phyloP scores from a whole-genome alignment of 2,113 vertebrate species.

The Oreocharis arfaki region DNA sequence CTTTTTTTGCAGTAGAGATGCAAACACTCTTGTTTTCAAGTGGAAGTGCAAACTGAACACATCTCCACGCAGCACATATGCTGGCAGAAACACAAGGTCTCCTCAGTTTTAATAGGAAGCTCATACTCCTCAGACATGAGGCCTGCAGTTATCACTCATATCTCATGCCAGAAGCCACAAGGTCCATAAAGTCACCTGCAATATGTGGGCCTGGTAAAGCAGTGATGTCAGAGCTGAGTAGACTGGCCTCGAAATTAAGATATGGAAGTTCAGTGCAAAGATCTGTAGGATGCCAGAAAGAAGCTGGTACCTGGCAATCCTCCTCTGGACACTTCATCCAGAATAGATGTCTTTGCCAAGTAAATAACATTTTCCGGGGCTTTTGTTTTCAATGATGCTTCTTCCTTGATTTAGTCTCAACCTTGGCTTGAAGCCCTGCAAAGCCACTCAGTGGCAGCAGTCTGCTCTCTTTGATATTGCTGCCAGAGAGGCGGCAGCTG shows the following conservation, averaged over 20 bases:
- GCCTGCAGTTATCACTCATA: background rate
- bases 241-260: background rate
- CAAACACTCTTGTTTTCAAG: background rate
- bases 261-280: background rate
- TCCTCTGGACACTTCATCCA: background rate
- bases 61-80: rapidly evolving
- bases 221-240: background rate
- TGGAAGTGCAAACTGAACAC: background rate
- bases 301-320: background rate
- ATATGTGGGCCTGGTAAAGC: background rate
- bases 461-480: background rate
- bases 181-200: background rate
- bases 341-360: background rate
- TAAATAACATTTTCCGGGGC: background rate
- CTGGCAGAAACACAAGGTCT: background rate
- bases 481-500: conserved; percentile 28
- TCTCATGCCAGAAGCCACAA: background rate
- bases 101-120: background rate
- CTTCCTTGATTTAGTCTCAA: background rate
- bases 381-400: background rate
- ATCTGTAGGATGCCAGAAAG: background rate
- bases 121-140: background rate
- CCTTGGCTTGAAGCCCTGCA: conserved; percentile 9
- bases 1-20: background rate
- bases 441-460: background rate